Percentiles rank a stretch among this genome's conserved stretches.
Conservation (phyloP, 2,888 invertebrate genomes). For the Thyatira batis region DNA sequence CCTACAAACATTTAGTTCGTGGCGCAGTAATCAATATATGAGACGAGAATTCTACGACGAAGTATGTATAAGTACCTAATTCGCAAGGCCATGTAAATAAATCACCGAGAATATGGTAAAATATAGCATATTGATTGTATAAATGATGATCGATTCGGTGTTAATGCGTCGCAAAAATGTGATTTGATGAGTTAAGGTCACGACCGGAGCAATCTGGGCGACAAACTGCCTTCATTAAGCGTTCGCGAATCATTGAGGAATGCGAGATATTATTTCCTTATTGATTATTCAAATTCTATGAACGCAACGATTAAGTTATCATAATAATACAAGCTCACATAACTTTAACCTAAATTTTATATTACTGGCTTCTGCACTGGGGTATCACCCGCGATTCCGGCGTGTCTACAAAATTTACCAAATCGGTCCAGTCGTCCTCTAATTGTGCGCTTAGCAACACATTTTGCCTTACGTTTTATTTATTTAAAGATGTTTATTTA, state of each 20-base stretch:
- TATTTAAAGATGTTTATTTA: no score
- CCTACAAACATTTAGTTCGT: constrained; percentile 9
- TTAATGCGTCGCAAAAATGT: constrained; percentile 16
- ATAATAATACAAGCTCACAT: no score
- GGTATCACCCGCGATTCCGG: no score
- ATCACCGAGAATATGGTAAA: constrained; percentile 10
- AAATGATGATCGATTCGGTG: constrained; percentile 19
- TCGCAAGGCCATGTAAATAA: constrained; percentile 31
- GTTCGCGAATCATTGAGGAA: neutral
- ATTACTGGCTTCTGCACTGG: no score
- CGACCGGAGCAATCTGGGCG: neutral
- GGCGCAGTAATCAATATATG: constrained; percentile 18
- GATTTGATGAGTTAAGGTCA: neutral
- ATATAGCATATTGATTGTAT: constrained; percentile 15
- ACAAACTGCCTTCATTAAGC: neutral
- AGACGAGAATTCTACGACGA: constrained; percentile 22
- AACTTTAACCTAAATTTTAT: no score
- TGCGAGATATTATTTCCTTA: neutral
- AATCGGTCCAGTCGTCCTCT: no score
- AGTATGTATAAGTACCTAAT: no score
- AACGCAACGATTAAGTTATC: no score
- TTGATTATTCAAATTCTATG: no score
- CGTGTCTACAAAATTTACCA: no score
- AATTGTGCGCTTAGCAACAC: no score
- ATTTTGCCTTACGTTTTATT: no score